Percentiles rank a stretch among this genome's conserved stretches.
Conservation (phyloP, 92 coral and sea anemone species). For the Porites rus region DNA sequence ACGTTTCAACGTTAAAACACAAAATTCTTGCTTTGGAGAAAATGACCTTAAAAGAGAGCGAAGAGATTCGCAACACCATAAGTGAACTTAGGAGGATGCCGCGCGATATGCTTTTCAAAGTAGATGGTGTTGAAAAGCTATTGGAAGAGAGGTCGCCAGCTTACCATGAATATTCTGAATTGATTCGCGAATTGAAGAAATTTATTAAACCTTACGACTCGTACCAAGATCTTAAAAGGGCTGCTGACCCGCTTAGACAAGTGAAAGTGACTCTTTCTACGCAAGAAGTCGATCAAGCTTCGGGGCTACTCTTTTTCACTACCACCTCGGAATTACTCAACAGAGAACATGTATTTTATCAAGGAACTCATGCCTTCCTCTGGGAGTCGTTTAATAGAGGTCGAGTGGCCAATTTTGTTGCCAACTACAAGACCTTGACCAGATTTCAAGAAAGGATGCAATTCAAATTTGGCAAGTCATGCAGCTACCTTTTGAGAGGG, state of each 20-base stretch:
- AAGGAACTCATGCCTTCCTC: conserved; percentile 53
- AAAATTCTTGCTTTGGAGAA: not conserved
- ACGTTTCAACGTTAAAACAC: not conserved
- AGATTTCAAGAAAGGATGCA: conserved; percentile 49
- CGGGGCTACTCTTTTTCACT: conserved; percentile 61
- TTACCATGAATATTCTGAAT: conserved; percentile 8
- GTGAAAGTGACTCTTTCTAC: conserved; percentile 37
- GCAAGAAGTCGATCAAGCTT: conserved; percentile 52
- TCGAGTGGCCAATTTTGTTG: conserved; percentile 40
- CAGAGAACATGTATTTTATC: conserved; percentile 54
- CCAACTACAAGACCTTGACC: conserved; percentile 40
- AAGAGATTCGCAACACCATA: not conserved
- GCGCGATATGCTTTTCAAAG: conserved; percentile 23
- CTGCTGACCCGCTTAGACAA: conserved; percentile 27
- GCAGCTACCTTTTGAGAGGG: conserved; percentile 59
- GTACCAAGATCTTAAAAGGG: conserved; percentile 23
- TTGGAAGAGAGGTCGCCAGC: conserved; percentile 9
- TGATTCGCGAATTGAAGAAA: conserved; percentile 38
- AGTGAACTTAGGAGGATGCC: conserved; percentile 9
- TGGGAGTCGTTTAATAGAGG: conserved; percentile 59
- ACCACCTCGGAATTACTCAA: conserved; percentile 25
- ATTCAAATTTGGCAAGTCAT: conserved; percentile 61
- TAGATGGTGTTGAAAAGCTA: conserved; percentile 17
- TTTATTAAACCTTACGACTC: conserved; percentile 39
- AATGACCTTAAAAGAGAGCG: not conserved